These are phyloP conservation scores for Scolopax rusticola DNA, from an alignment of 2,797 vertebrate genomes.

Conservation along the genomic window DNA sequence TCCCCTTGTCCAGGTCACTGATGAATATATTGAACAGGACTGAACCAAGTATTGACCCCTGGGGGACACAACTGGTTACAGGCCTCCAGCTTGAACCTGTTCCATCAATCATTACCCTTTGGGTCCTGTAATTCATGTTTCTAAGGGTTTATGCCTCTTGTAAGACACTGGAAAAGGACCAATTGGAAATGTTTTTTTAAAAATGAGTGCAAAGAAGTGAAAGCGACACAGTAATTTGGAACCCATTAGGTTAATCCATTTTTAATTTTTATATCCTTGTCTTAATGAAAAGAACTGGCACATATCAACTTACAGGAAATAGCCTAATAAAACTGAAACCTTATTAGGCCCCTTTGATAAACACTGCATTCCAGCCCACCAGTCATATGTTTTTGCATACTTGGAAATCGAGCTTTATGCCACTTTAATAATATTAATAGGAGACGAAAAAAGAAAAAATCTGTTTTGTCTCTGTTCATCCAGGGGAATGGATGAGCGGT, in stretches of 20 bases:
- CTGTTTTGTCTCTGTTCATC: conserved; percentile 17
- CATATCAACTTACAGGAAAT: conserved; percentile 67
- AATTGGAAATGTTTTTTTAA: neutral
- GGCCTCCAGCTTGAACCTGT: too few relatives aligned
- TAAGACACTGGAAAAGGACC: neutral
- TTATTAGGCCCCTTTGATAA: conserved; percentile 72
- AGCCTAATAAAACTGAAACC: conserved; percentile 63
- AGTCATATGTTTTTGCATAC: conserved; percentile 67
- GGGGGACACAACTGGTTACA: too few relatives aligned
- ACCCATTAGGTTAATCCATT: conserved; percentile 67
- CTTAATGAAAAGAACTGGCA: conserved; percentile 66
- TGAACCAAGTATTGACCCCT: too few relatives aligned
- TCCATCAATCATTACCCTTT: too few relatives aligned
- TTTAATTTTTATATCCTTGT: conserved; percentile 70
- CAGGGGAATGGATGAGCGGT: neutral
- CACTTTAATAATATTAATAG: conserved; percentile 44
- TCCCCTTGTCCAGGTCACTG: too few relatives aligned
- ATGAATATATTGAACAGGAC: too few relatives aligned
- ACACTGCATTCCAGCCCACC: conserved; percentile 64
- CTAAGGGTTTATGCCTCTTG: neutral
- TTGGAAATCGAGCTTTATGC: conserved; percentile 51
- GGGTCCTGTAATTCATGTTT: neutral
- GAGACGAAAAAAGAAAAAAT: conserved; percentile 45
- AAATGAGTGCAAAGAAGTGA: neutral
- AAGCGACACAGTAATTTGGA: conserved; percentile 52